phyloP scores from a whole-genome alignment of 2,113 vertebrate genomes.

The Eulemur rufifrons region DNA sequence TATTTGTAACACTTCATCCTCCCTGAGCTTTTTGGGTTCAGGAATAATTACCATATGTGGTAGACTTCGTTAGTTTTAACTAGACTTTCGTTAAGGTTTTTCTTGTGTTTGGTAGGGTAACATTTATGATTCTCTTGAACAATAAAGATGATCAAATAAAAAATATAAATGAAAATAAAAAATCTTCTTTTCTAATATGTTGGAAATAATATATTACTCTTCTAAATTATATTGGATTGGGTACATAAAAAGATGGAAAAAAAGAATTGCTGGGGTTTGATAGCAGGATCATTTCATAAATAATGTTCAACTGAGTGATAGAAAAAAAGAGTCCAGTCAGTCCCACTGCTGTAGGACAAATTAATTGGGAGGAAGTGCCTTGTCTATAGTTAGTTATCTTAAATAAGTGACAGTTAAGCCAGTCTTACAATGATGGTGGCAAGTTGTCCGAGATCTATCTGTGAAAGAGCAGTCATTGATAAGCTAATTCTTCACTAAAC shows the following conservation, averaged over 20 bases:
- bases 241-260: background rate
- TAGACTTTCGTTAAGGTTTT: background rate
- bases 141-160: background rate
- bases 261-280: background rate
- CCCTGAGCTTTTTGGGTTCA: background rate
- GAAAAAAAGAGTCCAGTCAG: background rate
- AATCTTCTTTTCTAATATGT: background rate
- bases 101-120: background rate
- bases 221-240: background rate
- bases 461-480: background rate
- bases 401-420: background rate
- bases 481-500: background rate
- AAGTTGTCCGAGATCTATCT: background rate
- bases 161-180: background rate
- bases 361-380: background rate
- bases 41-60: background rate
- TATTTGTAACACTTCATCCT: background rate
- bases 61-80: background rate
- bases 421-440: background rate
- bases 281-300: background rate
- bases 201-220: background rate
- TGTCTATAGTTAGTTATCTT: background rate
- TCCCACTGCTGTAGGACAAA: background rate
- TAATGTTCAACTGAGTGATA: background rate
- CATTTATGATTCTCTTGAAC: background rate